phyloP scores from a whole-genome alignment of 2,113 vertebrate species.

The Callaeas wilsoni region DNA sequence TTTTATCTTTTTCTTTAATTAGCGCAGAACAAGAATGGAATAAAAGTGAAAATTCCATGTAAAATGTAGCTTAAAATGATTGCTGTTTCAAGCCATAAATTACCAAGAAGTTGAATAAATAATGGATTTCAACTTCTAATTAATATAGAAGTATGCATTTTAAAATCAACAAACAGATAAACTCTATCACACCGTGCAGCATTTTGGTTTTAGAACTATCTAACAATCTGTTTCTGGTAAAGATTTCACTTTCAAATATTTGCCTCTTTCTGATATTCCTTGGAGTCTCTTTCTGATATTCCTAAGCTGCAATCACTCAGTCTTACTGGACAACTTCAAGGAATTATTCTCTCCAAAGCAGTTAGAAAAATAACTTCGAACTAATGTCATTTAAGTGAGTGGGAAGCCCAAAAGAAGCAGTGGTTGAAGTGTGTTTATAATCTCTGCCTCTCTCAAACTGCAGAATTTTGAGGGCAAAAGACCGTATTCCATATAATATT shows the following conservation, averaged over 20 bases:
- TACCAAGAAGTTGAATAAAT: not conserved
- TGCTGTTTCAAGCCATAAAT: not conserved
- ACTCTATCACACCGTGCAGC: fast-evolving
- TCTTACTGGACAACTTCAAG: not conserved
- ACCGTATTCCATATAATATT: not conserved
- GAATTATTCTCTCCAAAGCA: not conserved
- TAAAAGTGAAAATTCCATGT: not conserved
- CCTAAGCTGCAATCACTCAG: not conserved
- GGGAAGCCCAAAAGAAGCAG: not conserved
- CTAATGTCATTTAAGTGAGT: not conserved
- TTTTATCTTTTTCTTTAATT: not conserved
- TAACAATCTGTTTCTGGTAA: not conserved
- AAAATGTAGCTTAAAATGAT: not conserved
- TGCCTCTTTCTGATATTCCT: not conserved
- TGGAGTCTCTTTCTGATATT: not conserved
- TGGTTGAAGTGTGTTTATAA: not conserved
- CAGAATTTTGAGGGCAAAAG: not conserved
- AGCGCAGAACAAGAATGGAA: not conserved
- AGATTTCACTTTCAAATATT: not conserved
- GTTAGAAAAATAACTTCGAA: not conserved
- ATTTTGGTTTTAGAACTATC: not conserved
- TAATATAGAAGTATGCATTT: not conserved
- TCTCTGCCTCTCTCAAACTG: not conserved
- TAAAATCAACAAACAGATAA: not conserved
- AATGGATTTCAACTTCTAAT: not conserved